phyloP scores from a whole-genome alignment of 2,888 invertebrate species.

The Pollenia angustigena region DNA sequence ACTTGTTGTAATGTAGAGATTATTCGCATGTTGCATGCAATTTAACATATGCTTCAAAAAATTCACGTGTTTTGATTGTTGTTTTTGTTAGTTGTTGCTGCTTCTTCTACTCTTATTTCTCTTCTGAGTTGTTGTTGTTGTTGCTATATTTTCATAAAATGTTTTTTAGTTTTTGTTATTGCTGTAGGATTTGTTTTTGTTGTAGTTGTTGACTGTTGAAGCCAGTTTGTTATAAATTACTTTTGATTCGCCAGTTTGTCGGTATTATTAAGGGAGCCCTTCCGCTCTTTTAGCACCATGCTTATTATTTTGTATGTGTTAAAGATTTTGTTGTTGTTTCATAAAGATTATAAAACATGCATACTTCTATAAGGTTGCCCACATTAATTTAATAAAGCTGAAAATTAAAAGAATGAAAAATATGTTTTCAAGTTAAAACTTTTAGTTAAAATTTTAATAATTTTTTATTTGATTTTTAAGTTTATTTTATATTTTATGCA shows the following conservation, averaged over 20 bases:
- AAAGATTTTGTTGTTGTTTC: slow-evolving; percentile 53
- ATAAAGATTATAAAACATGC: slow-evolving; percentile 34
- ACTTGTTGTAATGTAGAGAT: slow-evolving; percentile 66
- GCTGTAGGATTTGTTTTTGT: slow-evolving; percentile 4
- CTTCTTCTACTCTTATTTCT: slow-evolving; percentile 41
- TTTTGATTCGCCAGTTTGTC: slow-evolving; percentile 73
- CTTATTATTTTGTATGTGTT: slow-evolving; percentile 62
- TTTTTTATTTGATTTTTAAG: no score
- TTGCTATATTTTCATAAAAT: slow-evolving; percentile 49
- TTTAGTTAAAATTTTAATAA: background rate
- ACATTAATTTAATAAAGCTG: slow-evolving; percentile 48
- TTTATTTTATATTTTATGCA: no score
- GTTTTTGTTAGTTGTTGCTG: slow-evolving; percentile 31
- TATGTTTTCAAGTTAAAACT: background rate
- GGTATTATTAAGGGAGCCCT: slow-evolving; percentile 72
- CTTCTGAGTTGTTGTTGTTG: background rate
- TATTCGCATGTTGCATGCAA: slow-evolving; percentile 74
- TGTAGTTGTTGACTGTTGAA: slow-evolving; percentile 43
- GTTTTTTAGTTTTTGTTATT: slow-evolving; percentile 33
- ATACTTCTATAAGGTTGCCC: slow-evolving; percentile 34
- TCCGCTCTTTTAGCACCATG: slow-evolving; percentile 71
- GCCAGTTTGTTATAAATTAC: slow-evolving; percentile 68
- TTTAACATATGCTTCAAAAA: slow-evolving; percentile 71
- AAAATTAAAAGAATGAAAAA: slow-evolving; percentile 26
- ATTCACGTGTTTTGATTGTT: slow-evolving; percentile 69